Evolutionary conservation across 2,113 vertebrate genomes (phyloP).

Genomic region (Cercopithecus mona): DNA sequence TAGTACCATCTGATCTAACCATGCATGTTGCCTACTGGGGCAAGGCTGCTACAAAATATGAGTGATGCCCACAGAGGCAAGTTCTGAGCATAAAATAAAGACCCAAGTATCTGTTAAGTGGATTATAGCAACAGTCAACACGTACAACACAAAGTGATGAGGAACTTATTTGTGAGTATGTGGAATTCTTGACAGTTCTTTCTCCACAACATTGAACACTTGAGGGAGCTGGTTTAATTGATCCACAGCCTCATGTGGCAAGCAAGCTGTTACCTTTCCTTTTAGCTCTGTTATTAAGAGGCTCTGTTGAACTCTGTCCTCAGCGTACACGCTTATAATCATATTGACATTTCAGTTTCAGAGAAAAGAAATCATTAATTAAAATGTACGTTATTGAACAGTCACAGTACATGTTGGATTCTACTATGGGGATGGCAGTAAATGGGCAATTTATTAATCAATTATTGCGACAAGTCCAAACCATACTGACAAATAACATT

Average conservation of each 20-base stretch:
- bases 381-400: conserved; percentile 21
- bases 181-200: background rate
- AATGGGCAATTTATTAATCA: conserved; percentile 30
- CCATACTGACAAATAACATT: conserved; percentile 63
- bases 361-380: conserved; percentile 51
- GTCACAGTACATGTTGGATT: background rate
- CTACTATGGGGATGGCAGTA: background rate
- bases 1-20: background rate
- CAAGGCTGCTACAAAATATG: background rate
- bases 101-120: background rate
- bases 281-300: background rate
- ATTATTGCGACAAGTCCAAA: conserved; percentile 55
- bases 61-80: background rate
- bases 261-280: background rate
- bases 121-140: background rate
- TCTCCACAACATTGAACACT: background rate
- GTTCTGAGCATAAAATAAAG: background rate
- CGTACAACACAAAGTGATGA: background rate
- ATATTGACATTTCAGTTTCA: conserved; percentile 33
- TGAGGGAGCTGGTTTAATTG: background rate
- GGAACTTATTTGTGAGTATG: background rate
- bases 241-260: background rate
- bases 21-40: no score
- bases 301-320: background rate
- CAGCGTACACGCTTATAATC: conserved; percentile 8